These are phyloP conservation scores for Recurvirostra avosetta DNA, from an alignment of 2,113 vertebrate genomes.

Conservation along the genomic window DNA sequence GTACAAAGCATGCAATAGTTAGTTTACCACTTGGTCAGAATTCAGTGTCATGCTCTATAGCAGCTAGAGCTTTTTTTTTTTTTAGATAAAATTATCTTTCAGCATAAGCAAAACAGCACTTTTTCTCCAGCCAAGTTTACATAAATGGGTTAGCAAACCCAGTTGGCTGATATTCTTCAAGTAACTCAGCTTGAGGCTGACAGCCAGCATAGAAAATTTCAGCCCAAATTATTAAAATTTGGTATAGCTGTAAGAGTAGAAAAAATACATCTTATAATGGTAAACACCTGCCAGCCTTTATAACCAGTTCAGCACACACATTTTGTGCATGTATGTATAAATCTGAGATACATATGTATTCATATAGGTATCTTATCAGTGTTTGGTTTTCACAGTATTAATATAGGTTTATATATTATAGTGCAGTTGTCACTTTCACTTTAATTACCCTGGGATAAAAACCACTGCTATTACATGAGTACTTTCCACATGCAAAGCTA, in stretches of 20 bases:
- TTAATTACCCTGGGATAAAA: background rate
- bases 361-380: background rate
- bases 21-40: background rate
- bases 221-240: constrained; percentile 12
- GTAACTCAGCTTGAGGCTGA: background rate
- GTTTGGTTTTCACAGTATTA: background rate
- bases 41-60: background rate
- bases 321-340: background rate
- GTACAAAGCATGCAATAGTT: background rate
- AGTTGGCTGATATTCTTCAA: constrained; percentile 15
- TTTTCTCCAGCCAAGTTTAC: constrained; percentile 7
- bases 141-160: constrained; percentile 7
- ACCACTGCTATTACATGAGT: background rate
- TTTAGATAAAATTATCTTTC: background rate
- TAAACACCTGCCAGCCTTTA: background rate
- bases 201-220: constrained; percentile 15
- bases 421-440: background rate
- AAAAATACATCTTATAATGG: background rate
- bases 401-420: background rate
- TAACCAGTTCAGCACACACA: background rate
- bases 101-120: background rate
- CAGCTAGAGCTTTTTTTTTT: background rate
- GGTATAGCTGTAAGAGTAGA: background rate
- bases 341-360: background rate
- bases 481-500: background rate